Conservation (phyloP, 2,888 invertebrate species). For the Epirrita christyi region DNA sequence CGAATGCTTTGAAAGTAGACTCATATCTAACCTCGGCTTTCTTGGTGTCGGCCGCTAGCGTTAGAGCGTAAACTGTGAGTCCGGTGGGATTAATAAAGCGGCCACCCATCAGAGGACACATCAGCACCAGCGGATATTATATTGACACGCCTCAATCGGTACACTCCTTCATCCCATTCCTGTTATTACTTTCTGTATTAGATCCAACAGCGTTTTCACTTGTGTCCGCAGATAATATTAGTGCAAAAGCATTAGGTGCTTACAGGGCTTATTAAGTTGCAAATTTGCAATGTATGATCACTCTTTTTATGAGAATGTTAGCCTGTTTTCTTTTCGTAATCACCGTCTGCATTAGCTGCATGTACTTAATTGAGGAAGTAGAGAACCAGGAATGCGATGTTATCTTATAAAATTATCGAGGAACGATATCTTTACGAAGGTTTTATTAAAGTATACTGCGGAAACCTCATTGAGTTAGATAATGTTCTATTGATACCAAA, state of each 20-base stretch:
- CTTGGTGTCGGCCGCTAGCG: conserved; percentile 50
- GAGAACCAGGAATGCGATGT: conserved; percentile 43
- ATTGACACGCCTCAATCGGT: conserved; percentile 74
- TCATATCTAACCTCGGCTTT: conserved; percentile 44
- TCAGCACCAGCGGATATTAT: conserved; percentile 74
- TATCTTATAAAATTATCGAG: conserved; percentile 50
- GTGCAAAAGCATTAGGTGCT: conserved; percentile 39
- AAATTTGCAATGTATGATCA: conserved; percentile 30
- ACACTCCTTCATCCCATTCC: conserved; percentile 67
- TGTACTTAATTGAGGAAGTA: conserved; percentile 52
- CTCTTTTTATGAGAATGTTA: conserved; percentile 21
- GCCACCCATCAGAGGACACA: conserved; percentile 66
- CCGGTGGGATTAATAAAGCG: conserved; percentile 68
- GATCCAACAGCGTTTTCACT: conserved; percentile 44
- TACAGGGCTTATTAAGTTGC: conserved; percentile 26
- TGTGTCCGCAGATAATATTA: conserved; percentile 30
- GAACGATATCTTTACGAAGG: conserved; percentile 37
- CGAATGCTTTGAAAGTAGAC: conserved; percentile 32
- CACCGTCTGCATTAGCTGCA: conserved; percentile 29
- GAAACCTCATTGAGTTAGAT: conserved; percentile 24
- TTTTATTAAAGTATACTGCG: conserved; percentile 23
- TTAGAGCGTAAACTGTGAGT: conserved; percentile 55
- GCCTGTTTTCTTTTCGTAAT: conserved; percentile 29
- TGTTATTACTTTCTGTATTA: conserved; percentile 52
- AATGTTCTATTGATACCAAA: conserved; percentile 21